These are phyloP conservation scores for Leptodirus hochenwartii DNA, from an alignment of 2,888 invertebrate genomes.

Conservation along the genomic window DNA sequence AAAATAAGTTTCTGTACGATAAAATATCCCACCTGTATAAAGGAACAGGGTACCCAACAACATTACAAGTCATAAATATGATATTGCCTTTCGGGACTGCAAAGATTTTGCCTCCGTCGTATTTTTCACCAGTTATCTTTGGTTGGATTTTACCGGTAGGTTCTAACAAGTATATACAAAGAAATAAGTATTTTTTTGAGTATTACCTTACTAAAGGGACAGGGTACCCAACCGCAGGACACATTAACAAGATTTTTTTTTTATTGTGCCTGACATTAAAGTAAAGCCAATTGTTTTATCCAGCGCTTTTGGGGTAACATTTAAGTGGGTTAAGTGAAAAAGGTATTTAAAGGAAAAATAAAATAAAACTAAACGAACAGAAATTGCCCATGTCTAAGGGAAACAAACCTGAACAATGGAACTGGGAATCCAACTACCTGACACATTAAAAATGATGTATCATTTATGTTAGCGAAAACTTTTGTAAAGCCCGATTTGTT, in stretches of 20 bases:
- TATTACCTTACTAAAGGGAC: slow-evolving; percentile 26
- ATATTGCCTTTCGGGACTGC: slow-evolving; percentile 6
- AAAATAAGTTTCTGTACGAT: too few species aligned
- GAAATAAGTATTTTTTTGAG: slow-evolving; percentile 3
- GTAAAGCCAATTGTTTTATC: slow-evolving; percentile 32
- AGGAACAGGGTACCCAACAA: slow-evolving; percentile 50
- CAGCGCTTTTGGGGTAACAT: slow-evolving; percentile 37
- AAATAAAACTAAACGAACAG: slow-evolving; percentile 4
- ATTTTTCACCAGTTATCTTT: slow-evolving; percentile 35
- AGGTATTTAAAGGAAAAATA: slow-evolving; percentile 3
- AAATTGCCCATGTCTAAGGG: too few species aligned
- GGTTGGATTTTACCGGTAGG: slow-evolving; percentile 44
- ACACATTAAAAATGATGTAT: slow-evolving; percentile 42
- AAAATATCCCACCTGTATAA: slow-evolving; percentile 52
- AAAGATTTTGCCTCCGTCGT: slow-evolving; percentile 36
- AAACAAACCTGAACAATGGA: slow-evolving; percentile 50
- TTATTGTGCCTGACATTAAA: slow-evolving; percentile 27
- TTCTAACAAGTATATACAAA: slow-evolving; percentile 21
- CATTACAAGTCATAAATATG: slow-evolving; percentile 44
- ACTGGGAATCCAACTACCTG: slow-evolving; percentile 52
- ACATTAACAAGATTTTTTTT: slow-evolving; percentile 29
- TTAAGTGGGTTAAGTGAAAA: slow-evolving; percentile 20
- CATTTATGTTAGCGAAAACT: slow-evolving; percentile 13
- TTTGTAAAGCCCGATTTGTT: slow-evolving; percentile 28
- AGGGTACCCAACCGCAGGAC: slow-evolving; percentile 27